phyloP scores from a whole-genome alignment of 2,888 invertebrate genomes.

The Sarcophaga rosellei region DNA sequence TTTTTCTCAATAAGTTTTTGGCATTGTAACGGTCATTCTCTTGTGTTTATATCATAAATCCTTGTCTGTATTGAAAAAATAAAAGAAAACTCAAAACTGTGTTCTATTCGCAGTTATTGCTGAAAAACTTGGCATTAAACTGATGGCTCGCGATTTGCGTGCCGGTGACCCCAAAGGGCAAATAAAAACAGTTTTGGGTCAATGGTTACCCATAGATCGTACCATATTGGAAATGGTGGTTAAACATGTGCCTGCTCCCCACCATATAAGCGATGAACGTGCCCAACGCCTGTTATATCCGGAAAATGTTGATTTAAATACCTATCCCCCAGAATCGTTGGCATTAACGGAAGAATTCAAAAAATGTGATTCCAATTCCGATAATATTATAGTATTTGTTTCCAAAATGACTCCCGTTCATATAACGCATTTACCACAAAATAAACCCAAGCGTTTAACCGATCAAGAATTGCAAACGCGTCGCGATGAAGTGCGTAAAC shows the following conservation, averaged over 20 bases:
- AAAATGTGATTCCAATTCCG: constrained; percentile 87
- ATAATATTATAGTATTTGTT: constrained; percentile 83
- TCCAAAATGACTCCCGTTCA: constrained; percentile 93
- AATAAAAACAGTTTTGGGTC: constrained; percentile 90
- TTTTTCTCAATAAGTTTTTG: no score
- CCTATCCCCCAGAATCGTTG: constrained; percentile 87
- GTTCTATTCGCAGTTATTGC: constrained; percentile 81
- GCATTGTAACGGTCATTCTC: no score
- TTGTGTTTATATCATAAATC: no score
- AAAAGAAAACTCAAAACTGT: no score
- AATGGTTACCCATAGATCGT: constrained; percentile 94
- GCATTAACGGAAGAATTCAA: constrained; percentile 86
- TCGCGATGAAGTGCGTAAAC: constrained; percentile 85
- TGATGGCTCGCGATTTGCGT: constrained; percentile 88
- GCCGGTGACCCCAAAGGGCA: constrained; percentile 90
- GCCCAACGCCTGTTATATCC: constrained; percentile 92
- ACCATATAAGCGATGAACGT: constrained; percentile 87
- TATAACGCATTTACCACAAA: constrained; percentile 88
- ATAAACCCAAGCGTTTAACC: constrained; percentile 89
- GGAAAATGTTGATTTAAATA: constrained; percentile 85
- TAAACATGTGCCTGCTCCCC: constrained; percentile 90
- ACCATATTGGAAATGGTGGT: constrained; percentile 92
- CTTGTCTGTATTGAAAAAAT: no score
- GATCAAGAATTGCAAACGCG: constrained; percentile 87
- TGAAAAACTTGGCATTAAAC: constrained; percentile 89